Base-by-base conservation (phyloP, 2,113 vertebrate species). In the Poeciliopsis occidentalis region DNA sequence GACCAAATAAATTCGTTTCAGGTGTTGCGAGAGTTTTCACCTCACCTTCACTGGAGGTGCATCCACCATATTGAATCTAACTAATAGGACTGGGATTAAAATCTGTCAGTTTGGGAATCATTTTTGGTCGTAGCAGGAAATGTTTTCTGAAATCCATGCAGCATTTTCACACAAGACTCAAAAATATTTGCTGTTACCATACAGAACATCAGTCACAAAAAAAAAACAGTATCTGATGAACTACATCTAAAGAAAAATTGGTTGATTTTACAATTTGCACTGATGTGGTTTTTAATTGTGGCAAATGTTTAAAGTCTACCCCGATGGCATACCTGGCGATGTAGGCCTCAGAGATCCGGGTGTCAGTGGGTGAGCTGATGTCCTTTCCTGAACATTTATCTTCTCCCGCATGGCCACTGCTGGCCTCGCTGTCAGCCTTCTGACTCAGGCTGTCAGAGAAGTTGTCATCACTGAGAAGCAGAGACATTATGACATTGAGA, bases 391-490 rank as follows among this genome's bases (percentile, higher is more conserved):
- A 96, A 51, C 95, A 95, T 90, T 97, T 98, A 65, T 99, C 98
- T 17, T 99, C 97, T 0, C 92, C 94, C n/a, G 95, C 89, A 1
- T 97, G 96, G 60, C 97, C 97, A 0, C 98, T 99, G 95, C 98
- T 97, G 83, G 96, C 96, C 87, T 99, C 97, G 3, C 98, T 99
- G 94, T 99, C 97, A 0, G 96, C 97, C 91, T 99, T 99, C 85
- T 98, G 98, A 92, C 98, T 99, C 92, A 99, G 90, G 5, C 96
- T 97, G 89, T 99, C 98, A 4, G 98, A 99, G 93, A 99, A 99
- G 2, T 94, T 96, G 89, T 99, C 98, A 78, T 99, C 98, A 94
- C 98, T 99, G 92, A 79, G 85, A 85, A 73, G 73, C 4, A 62
- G 73, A 83, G 64, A 79, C 57, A 76, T 47, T 61, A 76, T 67